Base-by-base conservation (phyloP, 2,113 vertebrate genomes). In the Oxygymnocypris stewartii region DNA sequence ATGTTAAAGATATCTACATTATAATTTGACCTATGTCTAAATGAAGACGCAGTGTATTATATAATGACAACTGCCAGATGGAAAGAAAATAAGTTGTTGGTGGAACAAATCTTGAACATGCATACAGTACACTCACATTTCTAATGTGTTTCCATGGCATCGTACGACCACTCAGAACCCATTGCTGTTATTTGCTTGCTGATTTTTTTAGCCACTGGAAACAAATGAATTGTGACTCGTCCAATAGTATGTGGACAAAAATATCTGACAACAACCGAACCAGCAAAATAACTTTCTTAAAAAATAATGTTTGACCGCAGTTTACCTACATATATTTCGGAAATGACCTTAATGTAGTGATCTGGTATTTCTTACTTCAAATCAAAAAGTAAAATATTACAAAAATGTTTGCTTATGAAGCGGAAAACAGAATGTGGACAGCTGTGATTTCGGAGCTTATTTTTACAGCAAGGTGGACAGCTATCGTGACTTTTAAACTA, bases 131-230 rank as follows among this genome's bases (percentile, higher is more conserved):
- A 71, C 14, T 71, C 81, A 83, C 28, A 69, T 54, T 54, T 71
- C 63, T 37, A 71, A 81, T 20, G 63, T 83, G 81, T 83, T 83
- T 83, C 44, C 81, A 83, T 83, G 65, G 63, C 18, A 69, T 69
- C 28, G 12, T 47, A 37, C 28, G 5, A 71, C 14, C n/a, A 42
- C 37, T 18, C 35, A 63, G 54, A 67, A 20, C 13, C 4, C 25
- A n/a, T 23, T 44, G 1, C n/a, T 59, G 18, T 79, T 81, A 63
- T 63, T 81, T 65, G 13, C 23, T 63, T 49, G 16, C 63, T 40
- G 28, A 54, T 79, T 79, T 79, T 35, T 77, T 25, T 16, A 51
- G n/a, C 28, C 76, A 79, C 14, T 81, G 79, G n/a, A 80, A 80
- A 63, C 57, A 9, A 80, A 80, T 63, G 13, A 80, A 63, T 42